phyloP scores from a whole-genome alignment of 2,113 vertebrate genomes.

The Noturus placidus region DNA sequence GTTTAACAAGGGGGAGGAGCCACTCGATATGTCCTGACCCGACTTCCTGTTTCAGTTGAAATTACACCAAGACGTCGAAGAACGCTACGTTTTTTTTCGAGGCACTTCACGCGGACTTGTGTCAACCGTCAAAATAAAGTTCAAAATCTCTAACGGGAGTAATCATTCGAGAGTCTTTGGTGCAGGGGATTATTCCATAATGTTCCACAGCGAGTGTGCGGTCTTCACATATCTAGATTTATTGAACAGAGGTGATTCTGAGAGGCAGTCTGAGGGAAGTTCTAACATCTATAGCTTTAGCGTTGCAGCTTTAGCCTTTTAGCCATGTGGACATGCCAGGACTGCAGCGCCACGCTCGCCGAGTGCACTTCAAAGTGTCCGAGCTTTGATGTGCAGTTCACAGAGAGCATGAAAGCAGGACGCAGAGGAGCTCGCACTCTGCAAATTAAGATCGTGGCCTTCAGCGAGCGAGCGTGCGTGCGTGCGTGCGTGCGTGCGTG shows the following conservation, averaged over 20 bases:
- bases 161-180: no score
- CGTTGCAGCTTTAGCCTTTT: constrained; percentile 46
- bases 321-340: constrained; percentile 30
- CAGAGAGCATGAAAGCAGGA: constrained; percentile 73
- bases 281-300: constrained; percentile 26
- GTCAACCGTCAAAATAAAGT: no score
- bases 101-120: no score
- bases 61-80: no score
- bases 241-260: not conserved
- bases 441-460: constrained; percentile 36
- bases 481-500: constrained; percentile 8
- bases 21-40: no score
- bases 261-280: not conserved
- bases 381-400: constrained; percentile 79
- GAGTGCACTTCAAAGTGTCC: constrained; percentile 72
- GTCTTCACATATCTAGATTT: not conserved
- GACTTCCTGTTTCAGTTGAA: no score
- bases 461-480: constrained; percentile 24
- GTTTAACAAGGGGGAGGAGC: no score
- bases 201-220: not conserved
- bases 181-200: not conserved
- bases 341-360: constrained; percentile 52
- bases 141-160: no score
- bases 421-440: constrained; percentile 42
- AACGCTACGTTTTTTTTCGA: no score